These are phyloP conservation scores for Carposina sasakii DNA, from an alignment of 1,140 invertebrate species.

Conservation along the genomic window DNA sequence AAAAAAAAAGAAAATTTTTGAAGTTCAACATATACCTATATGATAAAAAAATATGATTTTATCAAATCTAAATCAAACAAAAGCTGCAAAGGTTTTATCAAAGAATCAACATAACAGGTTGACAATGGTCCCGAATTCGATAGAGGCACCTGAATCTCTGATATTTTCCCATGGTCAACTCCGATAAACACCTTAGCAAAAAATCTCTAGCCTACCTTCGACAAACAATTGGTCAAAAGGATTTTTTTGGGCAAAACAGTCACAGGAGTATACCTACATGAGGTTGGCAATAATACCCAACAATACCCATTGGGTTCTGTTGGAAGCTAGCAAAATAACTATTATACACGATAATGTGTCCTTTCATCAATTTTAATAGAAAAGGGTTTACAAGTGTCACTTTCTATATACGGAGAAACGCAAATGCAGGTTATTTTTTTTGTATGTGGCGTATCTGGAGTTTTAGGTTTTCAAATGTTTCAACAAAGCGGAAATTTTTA, in stretches of 20 bases:
- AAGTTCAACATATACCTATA: no score
- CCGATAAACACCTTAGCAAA: slow-evolving; percentile 63
- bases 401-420: no score
- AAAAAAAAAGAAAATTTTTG: slow-evolving; percentile 31
- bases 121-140: slow-evolving; percentile 48
- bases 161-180: slow-evolving; percentile 71
- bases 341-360: slow-evolving; percentile 62
- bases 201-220: slow-evolving; percentile 50
- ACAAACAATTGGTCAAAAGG: slow-evolving; percentile 68
- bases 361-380: slow-evolving; percentile 64
- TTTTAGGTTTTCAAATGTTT: no score
- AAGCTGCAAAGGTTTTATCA: slow-evolving; percentile 43
- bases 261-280: slow-evolving; percentile 50
- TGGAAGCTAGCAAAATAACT: slow-evolving; percentile 56
- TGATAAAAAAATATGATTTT: slow-evolving; percentile 12
- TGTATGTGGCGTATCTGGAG: no score
- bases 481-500: no score
- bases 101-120: slow-evolving; percentile 51
- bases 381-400: slow-evolving; percentile 66
- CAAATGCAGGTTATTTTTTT: no score
- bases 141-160: slow-evolving; percentile 60
- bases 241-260: slow-evolving; percentile 61
- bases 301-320: slow-evolving; percentile 53
- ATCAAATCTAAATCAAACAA: slow-evolving; percentile 28
- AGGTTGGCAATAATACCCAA: slow-evolving; percentile 49